Evolutionary conservation across 2,888 invertebrate genomes (phyloP), one percentile per base, ranked within the genome.

Genomic region (Drosophila kambysellisi): DNA sequence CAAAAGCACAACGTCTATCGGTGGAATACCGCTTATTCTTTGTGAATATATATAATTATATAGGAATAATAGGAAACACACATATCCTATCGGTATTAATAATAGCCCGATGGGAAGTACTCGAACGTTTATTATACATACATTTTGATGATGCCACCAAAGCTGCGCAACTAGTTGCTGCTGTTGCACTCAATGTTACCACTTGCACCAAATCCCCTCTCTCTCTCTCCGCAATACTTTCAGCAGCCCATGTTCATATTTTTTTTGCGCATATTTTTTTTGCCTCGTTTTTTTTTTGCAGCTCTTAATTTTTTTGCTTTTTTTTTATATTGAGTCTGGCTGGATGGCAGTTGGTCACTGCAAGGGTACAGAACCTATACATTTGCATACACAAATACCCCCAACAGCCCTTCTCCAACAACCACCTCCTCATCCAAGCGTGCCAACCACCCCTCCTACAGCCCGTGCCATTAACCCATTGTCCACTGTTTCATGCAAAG

Each of bases 401-500:
- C 15, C 32, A 17, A 25, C 11, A 41, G 4, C 9, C 9, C 9
- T 41, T 9, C 9, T 9, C 4, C 37, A 2, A 8, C 15, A 15
- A 15, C 2, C 3, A 25, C 5, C 15, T 0, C 15, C 15, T 3
- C 37, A 37, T 2, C 32, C 39, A 4, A 25, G 0, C 15, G 15
- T 25, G 8, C 25, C 8, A 7, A 25, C 15, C 25, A 15, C 57
- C 41, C 33, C 6, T 33, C 7, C 35, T 11, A 8, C 56, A 37
- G 59, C 48, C 4, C 60, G 59, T 46, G 60, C 63, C 73, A 72
- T 77, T 76, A 72, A 76, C 73, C 78, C 72, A 77, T 77, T 73
- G 73, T 68, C 56, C 25, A 61, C 60, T 62, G 60, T 57, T 76
- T 64, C 61, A 67, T 75, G 70, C 71, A 72, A 57, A 62, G 72